Conservation (phyloP, 2,113 vertebrate genomes). For the Periophthalmus modestus region DNA sequence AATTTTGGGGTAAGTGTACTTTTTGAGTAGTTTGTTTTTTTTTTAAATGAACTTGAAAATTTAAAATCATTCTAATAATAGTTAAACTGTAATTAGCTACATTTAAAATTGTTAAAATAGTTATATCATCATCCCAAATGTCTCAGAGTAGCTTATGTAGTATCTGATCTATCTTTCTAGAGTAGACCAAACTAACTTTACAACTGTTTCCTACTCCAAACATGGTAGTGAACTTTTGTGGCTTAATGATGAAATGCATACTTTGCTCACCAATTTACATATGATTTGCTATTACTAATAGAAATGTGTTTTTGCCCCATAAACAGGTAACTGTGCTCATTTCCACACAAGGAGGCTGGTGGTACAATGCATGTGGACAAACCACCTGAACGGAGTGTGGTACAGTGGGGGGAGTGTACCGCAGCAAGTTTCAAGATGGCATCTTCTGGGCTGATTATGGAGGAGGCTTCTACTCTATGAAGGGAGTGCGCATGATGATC, state of each 20-base stretch:
- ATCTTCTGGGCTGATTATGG: slow-evolving; percentile 98
- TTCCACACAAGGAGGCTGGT: slow-evolving; percentile 99
- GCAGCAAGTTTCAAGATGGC: slow-evolving; percentile 96
- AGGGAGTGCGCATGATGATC: slow-evolving; percentile 92
- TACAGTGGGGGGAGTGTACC: slow-evolving; percentile 94
- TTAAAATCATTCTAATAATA: no score
- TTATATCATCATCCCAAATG: no score
- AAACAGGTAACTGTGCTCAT: slow-evolving; percentile 95
- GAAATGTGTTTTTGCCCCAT: not conserved
- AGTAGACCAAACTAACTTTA: no score
- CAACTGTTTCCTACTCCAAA: not conserved
- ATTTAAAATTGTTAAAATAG: no score
- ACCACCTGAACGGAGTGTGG: slow-evolving; percentile 96
- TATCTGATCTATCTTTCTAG: no score
- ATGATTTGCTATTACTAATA: not conserved
- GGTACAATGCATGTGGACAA: slow-evolving; percentile 97
- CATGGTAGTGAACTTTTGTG: not conserved
- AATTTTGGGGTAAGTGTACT: not conserved
- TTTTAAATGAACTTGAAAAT: no score
- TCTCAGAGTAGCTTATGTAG: no score
- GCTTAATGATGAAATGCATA: not conserved
- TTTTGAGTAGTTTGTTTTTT: no score
- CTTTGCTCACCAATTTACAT: not conserved
- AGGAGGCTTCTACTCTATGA: slow-evolving; percentile 96
- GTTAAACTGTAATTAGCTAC: no score